phyloP scores from a whole-genome alignment of 1,140 invertebrate genomes.

The Calliopsis andreniformis region DNA sequence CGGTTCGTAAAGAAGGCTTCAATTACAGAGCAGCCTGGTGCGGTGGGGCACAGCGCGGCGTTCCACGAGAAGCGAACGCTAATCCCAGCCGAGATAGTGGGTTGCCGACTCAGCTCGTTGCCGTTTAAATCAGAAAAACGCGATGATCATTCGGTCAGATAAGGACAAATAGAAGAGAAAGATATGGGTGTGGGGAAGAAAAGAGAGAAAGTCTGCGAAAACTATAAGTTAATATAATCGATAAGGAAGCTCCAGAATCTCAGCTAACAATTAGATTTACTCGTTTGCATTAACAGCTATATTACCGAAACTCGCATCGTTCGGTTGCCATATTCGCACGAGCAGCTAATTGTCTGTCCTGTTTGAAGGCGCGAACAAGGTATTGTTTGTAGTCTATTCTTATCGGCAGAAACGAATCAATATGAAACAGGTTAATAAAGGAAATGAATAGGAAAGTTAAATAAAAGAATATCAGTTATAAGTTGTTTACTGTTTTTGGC shows the following conservation, averaged over 20 bases:
- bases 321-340: constrained; percentile 7
- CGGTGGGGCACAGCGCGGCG: too few species aligned
- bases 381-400: too few species aligned
- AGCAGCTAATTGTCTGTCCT: constrained; percentile 22
- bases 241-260: neutral
- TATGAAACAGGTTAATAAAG: constrained; percentile 21
- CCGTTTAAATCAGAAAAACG: neutral
- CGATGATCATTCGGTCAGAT: constrained; percentile 12
- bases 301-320: constrained; percentile 65
- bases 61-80: neutral
- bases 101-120: neutral
- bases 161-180: constrained; percentile 5
- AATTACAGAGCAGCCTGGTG: too few species aligned
- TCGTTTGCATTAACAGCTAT: constrained; percentile 65
- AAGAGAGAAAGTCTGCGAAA: too few species aligned
- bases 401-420: too few species aligned
- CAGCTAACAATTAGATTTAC: too few species aligned
- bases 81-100: constrained; percentile 17
- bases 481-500: neutral
- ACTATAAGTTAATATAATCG: neutral
- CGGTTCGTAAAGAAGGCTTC: constrained; percentile 31
- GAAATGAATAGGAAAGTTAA: neutral
- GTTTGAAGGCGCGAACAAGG: constrained; percentile 27
- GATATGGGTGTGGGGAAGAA: too few species aligned
- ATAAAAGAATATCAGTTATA: too few species aligned